phyloP scores from a whole-genome alignment of 2,797 vertebrate genomes.

The Bradypus variegatus region DNA sequence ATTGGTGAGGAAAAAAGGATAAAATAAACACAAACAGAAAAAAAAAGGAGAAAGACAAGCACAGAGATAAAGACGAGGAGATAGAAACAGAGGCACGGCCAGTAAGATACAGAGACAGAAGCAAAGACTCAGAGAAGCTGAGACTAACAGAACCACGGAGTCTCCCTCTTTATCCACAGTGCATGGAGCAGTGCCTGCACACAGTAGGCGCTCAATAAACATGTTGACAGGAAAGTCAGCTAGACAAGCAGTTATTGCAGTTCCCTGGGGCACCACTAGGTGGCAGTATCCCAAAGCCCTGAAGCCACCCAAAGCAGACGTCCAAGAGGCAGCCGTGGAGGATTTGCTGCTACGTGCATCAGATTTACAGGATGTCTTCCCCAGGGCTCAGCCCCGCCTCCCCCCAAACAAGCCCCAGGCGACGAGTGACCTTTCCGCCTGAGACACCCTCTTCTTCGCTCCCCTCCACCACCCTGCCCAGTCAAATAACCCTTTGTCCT shows the following conservation, averaged over 20 bases:
- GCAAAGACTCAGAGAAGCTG: neutral
- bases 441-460: constrained; percentile 43
- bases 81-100: neutral
- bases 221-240: neutral
- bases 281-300: neutral
- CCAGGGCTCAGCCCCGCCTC: neutral
- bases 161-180: neutral
- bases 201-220: neutral
- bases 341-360: neutral
- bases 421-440: constrained; percentile 57
- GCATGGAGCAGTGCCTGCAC: neutral
- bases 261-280: neutral
- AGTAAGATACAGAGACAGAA: neutral
- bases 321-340: neutral
- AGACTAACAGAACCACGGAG: neutral
- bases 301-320: neutral
- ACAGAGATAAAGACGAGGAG: neutral
- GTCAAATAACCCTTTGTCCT: constrained; percentile 64
- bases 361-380: constrained; percentile 18
- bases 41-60: neutral
- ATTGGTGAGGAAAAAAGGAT: neutral
- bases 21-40: neutral
- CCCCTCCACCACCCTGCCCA: constrained; percentile 13
- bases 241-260: neutral
- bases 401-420: constrained; percentile 40